Conservation (phyloP, 2,888 invertebrate species). For the Eilema caniola region DNA sequence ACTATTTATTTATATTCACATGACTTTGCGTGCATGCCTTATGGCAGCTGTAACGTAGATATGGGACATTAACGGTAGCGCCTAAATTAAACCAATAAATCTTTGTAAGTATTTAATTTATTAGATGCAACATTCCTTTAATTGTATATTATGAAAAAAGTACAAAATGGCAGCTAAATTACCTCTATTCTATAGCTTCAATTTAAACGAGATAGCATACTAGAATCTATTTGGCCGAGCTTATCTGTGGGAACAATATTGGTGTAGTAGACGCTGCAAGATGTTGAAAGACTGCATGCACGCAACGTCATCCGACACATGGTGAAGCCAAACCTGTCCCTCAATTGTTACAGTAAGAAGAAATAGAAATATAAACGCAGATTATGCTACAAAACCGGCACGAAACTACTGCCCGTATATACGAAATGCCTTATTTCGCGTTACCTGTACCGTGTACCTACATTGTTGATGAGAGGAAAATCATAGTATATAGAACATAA, state of each 20-base stretch:
- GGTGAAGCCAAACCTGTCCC: conserved; percentile 60
- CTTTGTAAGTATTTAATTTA: conserved; percentile 61
- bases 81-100: conserved; percentile 52
- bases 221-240: conserved; percentile 76
- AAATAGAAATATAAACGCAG: conserved; percentile 44
- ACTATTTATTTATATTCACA: conserved; percentile 39
- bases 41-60: conserved; percentile 78
- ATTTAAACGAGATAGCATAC: conserved; percentile 55
- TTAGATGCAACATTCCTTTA: conserved; percentile 61
- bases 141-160: conserved; percentile 58
- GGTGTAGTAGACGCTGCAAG: conserved; percentile 67
- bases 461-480: conserved; percentile 75
- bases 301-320: conserved; percentile 58
- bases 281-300: conserved; percentile 66
- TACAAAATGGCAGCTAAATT: conserved; percentile 81
- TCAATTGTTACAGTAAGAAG: conserved; percentile 43
- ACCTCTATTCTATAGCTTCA: conserved; percentile 61
- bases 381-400: conserved; percentile 29
- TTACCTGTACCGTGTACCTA: conserved; percentile 83
- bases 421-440: conserved; percentile 84
- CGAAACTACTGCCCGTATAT: conserved; percentile 65
- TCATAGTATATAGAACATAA: conserved; percentile 80
- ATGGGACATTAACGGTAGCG: conserved; percentile 65
- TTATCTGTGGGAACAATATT: conserved; percentile 84
- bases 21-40: conserved; percentile 70